Conservation (phyloP, 2,888 invertebrate species). For the Coenonympha arcania region DNA sequence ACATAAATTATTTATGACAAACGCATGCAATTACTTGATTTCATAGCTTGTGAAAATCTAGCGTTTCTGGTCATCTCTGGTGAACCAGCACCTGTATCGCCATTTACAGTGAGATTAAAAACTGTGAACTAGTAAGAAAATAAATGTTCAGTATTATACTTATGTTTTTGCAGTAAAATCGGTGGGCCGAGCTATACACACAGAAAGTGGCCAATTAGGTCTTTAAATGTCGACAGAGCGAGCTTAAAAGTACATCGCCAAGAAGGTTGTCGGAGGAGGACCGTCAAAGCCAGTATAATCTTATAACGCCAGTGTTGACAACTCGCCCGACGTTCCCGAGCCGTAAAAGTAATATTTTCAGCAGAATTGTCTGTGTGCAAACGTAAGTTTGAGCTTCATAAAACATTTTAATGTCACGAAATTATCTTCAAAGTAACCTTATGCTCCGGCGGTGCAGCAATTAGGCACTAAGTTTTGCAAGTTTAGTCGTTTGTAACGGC, state of each 20-base stretch:
- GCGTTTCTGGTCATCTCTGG: too few species aligned
- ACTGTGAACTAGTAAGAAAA: neutral
- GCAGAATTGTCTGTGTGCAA: constrained; percentile 13
- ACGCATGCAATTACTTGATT: too few species aligned
- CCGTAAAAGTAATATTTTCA: constrained; percentile 9
- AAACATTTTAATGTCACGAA: constrained; percentile 5
- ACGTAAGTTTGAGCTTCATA: constrained; percentile 2
- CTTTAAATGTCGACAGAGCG: constrained; percentile 40
- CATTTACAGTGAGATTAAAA: too few species aligned
- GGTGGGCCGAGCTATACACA: constrained; percentile 10
- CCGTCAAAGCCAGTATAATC: constrained; percentile 69
- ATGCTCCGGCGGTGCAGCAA: constrained; percentile 38
- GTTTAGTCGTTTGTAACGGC: constrained; percentile 60
- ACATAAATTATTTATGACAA: too few species aligned
- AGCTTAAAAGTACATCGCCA: constrained; percentile 29
- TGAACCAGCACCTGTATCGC: too few species aligned
- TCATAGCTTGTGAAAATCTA: too few species aligned
- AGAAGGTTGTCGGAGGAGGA: constrained; percentile 45
- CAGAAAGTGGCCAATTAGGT: constrained; percentile 53
- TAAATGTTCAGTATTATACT: neutral
- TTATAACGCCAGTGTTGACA: constrained; percentile 62
- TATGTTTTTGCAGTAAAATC: neutral
- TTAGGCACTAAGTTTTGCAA: constrained; percentile 66
- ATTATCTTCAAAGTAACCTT: constrained; percentile 7
- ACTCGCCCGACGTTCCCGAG: constrained; percentile 38